Percentiles rank a stretch among this genome's conserved stretches.
Evolutionary conservation across 2,113 vertebrate species (phyloP).

Genomic region (Tringa solitaria): DNA sequence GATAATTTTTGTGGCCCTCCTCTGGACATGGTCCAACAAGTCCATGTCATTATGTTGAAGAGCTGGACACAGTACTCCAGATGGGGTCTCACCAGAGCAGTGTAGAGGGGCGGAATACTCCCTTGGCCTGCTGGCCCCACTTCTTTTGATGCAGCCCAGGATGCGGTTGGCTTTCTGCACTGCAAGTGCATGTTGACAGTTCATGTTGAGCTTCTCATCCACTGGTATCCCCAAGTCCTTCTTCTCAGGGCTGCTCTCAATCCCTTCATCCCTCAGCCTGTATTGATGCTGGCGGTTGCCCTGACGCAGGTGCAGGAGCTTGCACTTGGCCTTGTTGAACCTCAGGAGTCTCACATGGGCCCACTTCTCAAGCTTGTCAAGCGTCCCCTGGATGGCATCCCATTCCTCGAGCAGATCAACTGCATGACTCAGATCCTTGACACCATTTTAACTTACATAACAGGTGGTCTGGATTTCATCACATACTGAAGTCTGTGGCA

Average conservation of each 20-base stretch:
- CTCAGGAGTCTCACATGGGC: not conserved
- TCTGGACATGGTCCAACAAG: not conserved
- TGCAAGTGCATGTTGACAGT: fast-evolving
- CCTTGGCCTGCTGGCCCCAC: fast-evolving
- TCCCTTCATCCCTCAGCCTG: not conserved
- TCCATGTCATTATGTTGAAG: not conserved
- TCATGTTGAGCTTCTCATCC: not conserved
- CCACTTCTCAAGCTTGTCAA: not conserved
- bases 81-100: not conserved
- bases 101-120: not conserved
- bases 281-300: not conserved
- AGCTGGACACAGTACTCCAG: not conserved
- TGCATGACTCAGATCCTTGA: not conserved
- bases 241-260: not conserved
- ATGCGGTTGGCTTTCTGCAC: fast-evolving
- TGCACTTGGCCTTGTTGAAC: not conserved
- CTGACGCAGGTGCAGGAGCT: not conserved
- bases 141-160: not conserved
- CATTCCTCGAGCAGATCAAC: not conserved
- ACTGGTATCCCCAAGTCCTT: not conserved
- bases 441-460: not conserved
- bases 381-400: too few relatives aligned
- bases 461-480: not conserved
- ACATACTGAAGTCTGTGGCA: not conserved
- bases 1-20: not conserved